A percentile compares a stretch with the other conserved stretches of the same genome.
These are phyloP conservation scores for Cheilosia impressa DNA, from an alignment of 2,888 invertebrate genomes.

Conservation along the genomic window DNA sequence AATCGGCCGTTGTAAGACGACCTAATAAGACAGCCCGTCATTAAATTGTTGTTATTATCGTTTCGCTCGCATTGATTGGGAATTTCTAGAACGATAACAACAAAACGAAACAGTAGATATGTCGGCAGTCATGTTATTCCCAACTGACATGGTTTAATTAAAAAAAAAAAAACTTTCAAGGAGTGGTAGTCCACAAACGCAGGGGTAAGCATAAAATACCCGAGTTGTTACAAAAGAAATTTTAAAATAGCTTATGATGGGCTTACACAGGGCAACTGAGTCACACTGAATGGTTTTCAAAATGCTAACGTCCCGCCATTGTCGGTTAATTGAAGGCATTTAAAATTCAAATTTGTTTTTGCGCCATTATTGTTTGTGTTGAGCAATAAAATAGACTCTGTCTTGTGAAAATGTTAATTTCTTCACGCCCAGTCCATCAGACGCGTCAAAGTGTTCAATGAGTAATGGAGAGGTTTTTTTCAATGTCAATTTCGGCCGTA, in stretches of 20 bases:
- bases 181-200: constrained; percentile 8
- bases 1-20: constrained; percentile 9
- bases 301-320: constrained; percentile 30
- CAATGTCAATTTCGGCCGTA: constrained; percentile 49
- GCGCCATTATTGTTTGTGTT: constrained; percentile 21
- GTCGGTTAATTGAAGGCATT: constrained; percentile 45
- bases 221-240: constrained; percentile 1
- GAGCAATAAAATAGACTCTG: constrained; percentile 45
- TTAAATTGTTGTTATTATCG: constrained; percentile 43
- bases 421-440: constrained; percentile 26
- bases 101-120: constrained; percentile 14
- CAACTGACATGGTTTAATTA: constrained; percentile 67
- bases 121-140: constrained; percentile 40
- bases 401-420: constrained; percentile 47
- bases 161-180: constrained; percentile 22
- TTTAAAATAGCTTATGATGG: constrained; percentile 36
- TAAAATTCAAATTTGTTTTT: constrained; percentile 41
- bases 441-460: constrained; percentile 49
- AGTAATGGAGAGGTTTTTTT: constrained; percentile 44
- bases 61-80: constrained; percentile 33
- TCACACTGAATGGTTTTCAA: constrained; percentile 8
- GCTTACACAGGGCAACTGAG: constrained; percentile 5
- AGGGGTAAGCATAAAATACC: constrained; percentile 3
- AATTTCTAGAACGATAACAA: constrained; percentile 31
- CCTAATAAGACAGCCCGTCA: constrained; percentile 37